phyloP scores from a whole-genome alignment of 2,888 invertebrate genomes.

The Branchellion lobata region DNA sequence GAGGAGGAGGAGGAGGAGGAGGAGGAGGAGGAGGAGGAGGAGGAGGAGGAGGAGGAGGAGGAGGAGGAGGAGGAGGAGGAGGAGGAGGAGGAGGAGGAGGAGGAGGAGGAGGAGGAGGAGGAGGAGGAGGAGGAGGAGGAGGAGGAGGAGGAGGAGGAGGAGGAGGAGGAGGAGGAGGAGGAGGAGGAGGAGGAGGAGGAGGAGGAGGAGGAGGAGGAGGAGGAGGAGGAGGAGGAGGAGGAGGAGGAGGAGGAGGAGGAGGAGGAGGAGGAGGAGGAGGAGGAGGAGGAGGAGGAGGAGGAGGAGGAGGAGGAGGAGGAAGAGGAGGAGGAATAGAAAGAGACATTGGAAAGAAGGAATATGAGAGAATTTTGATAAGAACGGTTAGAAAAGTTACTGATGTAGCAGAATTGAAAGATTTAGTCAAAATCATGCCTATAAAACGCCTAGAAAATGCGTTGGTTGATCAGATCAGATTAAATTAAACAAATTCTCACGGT shows the following conservation, averaged over 20 bases:
- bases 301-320: constrained; percentile 18
- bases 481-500: no score
- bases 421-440: no score
- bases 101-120: constrained; percentile 24
- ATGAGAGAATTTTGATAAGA: not conserved
- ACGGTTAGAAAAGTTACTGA: no score
- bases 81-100: no score
- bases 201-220: constrained; percentile 16
- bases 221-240: not conserved
- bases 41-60: no score
- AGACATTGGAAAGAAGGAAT: not conserved
- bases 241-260: constrained; percentile 13
- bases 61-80: no score
- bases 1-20: no score
- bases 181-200: constrained; percentile 23
- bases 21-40: no score
- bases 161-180: constrained; percentile 29
- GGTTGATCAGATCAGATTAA: no score
- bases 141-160: not conserved
- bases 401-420: no score
- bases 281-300: constrained; percentile 16
- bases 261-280: constrained; percentile 17
- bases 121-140: constrained; percentile 11
- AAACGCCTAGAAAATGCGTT: no score
- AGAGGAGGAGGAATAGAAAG: not conserved